Conservation (phyloP, 2,113 vertebrate species). For the Thamnophis sirtalis region DNA sequence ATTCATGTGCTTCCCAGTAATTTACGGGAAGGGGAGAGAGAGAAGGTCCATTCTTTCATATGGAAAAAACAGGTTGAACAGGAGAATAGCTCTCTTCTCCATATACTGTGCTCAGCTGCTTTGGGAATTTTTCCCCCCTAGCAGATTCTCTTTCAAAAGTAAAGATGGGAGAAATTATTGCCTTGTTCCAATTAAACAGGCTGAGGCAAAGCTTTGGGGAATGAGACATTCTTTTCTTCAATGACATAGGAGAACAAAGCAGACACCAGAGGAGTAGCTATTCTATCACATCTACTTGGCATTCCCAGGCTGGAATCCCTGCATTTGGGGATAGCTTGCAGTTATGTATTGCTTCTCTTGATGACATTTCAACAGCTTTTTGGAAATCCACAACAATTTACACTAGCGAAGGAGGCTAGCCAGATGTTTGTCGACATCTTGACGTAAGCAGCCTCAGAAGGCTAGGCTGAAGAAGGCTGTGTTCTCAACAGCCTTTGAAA, state of each 20-base stretch:
- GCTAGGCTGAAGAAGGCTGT: constrained; percentile 8
- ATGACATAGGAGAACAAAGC: not conserved
- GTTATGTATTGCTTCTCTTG: constrained; percentile 55
- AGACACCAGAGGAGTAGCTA: not conserved
- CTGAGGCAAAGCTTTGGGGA: not conserved
- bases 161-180: not conserved
- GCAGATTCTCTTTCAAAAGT: not conserved
- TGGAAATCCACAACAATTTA: constrained; percentile 57
- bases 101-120: not conserved
- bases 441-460: constrained; percentile 33
- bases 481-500: constrained; percentile 23
- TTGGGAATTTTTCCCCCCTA: not conserved
- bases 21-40: not conserved
- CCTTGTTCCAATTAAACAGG: not conserved
- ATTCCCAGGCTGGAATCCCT: not conserved
- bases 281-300: not conserved
- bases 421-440: constrained; percentile 44
- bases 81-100: not conserved
- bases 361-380: constrained; percentile 52
- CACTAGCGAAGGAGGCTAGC: constrained; percentile 55
- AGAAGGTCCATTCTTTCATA: not conserved
- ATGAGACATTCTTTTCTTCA: not conserved
- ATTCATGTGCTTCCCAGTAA: not conserved
- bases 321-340: constrained; percentile 47
- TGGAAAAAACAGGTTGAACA: not conserved